Evolutionary conservation across 2,797 vertebrate species (phyloP).

Genomic region (Microchirus variegatus): DNA sequence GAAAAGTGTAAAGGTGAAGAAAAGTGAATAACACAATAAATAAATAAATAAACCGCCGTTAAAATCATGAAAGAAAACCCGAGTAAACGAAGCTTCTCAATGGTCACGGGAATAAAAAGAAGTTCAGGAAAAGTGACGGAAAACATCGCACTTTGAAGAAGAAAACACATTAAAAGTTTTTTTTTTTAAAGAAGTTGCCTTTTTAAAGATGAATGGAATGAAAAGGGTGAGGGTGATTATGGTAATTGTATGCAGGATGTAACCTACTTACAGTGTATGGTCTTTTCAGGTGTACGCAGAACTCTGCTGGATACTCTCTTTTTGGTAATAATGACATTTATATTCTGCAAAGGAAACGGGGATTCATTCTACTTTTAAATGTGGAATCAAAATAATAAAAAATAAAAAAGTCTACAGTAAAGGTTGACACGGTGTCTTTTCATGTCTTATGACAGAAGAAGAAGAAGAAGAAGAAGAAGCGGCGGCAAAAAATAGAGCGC

Average conservation of each 20-base stretch:
- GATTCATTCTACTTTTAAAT: conserved; percentile 60
- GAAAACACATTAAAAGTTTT: conserved; percentile 62
- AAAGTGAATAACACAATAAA: too few relatives aligned
- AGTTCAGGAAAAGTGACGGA: conserved; percentile 33
- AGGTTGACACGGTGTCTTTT: conserved; percentile 35
- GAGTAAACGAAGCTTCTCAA: too few relatives aligned
- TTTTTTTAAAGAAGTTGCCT: conserved; percentile 55
- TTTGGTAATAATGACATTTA: conserved; percentile 37
- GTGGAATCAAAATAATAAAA: conserved; percentile 44
- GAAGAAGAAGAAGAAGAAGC: too few relatives aligned
- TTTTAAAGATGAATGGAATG: conserved; percentile 49
- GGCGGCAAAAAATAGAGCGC: conserved; percentile 26
- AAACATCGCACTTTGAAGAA: conserved; percentile 20
- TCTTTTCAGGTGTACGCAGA: conserved; percentile 67
- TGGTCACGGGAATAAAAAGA: neutral
- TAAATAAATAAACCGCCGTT: too few relatives aligned
- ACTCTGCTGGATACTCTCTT: conserved; percentile 49
- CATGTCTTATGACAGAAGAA: conserved; percentile 43
- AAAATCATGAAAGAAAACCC: too few relatives aligned
- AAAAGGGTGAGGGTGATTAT: conserved; percentile 57
- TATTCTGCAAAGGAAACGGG: conserved; percentile 34
- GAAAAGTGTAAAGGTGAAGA: too few relatives aligned
- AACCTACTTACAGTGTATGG: conserved; percentile 69
- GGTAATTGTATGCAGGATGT: conserved; percentile 77
- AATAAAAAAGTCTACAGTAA: conserved; percentile 11